Evolutionary conservation across 1,140 invertebrate species (phyloP).

Genomic region (Atta colombica): DNA sequence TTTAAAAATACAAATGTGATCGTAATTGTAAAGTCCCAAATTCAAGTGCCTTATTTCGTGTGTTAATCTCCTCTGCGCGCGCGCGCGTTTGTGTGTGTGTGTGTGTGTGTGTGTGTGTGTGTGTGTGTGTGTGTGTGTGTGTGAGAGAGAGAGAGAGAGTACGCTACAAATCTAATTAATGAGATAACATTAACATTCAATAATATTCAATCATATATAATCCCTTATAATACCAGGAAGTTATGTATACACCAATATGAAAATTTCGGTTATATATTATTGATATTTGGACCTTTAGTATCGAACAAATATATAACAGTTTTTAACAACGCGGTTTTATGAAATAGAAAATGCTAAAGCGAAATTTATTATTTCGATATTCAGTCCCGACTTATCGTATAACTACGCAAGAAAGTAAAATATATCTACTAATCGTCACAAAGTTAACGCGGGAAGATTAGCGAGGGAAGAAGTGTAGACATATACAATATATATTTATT

Average conservation of each 20-base stretch:
- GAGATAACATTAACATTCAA: conserved; percentile 14
- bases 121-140: no score
- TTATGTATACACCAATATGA: background rate
- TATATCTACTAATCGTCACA: background rate
- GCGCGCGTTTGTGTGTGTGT: no score
- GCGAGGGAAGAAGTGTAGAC: background rate
- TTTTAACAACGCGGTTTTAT: background rate
- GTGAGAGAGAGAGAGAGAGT: no score
- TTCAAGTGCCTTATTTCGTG: background rate
- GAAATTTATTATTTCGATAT: background rate
- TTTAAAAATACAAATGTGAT: background rate
- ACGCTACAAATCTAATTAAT: conserved; percentile 7
- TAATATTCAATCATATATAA: background rate
- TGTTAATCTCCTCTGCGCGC: background rate
- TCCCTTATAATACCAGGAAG: conserved; percentile 3
- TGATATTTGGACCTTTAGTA: background rate
- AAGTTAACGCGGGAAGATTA: conserved; percentile 8
- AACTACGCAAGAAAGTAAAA: conserved; percentile 3
- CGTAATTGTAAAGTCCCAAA: background rate
- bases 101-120: no score
- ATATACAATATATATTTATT: conserved; percentile 40
- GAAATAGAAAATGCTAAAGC: background rate
- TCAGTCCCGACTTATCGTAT: conserved; percentile 42
- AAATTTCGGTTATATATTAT: background rate
- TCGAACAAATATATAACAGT: background rate